phyloP scores from a whole-genome alignment of 2,888 invertebrate species.

The Tenthredo distinguenda region DNA sequence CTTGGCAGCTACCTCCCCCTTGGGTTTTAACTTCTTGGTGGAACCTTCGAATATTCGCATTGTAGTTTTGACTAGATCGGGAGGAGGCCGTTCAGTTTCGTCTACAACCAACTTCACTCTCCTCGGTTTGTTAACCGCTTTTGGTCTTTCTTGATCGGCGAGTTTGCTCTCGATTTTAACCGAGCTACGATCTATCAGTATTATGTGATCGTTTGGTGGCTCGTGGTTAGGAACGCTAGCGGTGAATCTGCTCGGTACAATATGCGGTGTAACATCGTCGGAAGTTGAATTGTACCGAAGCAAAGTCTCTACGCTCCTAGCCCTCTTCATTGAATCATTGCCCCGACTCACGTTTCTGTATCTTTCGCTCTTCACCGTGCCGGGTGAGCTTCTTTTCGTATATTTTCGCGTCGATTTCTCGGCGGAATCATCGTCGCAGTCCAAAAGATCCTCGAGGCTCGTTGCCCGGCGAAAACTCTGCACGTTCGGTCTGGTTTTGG shows the following conservation, averaged over 20 bases:
- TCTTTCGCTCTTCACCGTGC: slow-evolving; percentile 72
- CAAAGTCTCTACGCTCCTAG: slow-evolving; percentile 92
- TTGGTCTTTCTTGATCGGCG: slow-evolving; percentile 74
- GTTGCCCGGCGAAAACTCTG: slow-evolving; percentile 87
- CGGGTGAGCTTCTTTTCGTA: slow-evolving; percentile 63
- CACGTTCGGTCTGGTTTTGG: slow-evolving; percentile 84
- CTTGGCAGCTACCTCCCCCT: slow-evolving; percentile 83
- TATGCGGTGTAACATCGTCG: slow-evolving; percentile 58
- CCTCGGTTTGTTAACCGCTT: slow-evolving; percentile 80
- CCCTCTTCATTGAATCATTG: slow-evolving; percentile 87
- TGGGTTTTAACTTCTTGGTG: slow-evolving; percentile 76
- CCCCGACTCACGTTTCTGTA: slow-evolving; percentile 81
- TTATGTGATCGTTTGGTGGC: slow-evolving; percentile 79
- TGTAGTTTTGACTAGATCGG: slow-evolving; percentile 93
- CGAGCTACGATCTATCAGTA: slow-evolving; percentile 75
- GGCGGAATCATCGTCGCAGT: slow-evolving; percentile 80
- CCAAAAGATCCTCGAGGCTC: slow-evolving; percentile 91
- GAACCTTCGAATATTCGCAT: slow-evolving; percentile 89
- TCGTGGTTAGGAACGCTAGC: slow-evolving; percentile 67
- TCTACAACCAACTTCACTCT: slow-evolving; percentile 84
- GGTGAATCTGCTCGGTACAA: slow-evolving; percentile 48
- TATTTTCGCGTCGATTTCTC: slow-evolving; percentile 64
- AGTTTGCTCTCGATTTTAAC: slow-evolving; percentile 74
- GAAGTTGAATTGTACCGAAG: slow-evolving; percentile 82
- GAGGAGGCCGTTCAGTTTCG: slow-evolving; percentile 91